phyloP scores from a whole-genome alignment of 2,797 vertebrate genomes.

The Labroides dimidiatus region DNA sequence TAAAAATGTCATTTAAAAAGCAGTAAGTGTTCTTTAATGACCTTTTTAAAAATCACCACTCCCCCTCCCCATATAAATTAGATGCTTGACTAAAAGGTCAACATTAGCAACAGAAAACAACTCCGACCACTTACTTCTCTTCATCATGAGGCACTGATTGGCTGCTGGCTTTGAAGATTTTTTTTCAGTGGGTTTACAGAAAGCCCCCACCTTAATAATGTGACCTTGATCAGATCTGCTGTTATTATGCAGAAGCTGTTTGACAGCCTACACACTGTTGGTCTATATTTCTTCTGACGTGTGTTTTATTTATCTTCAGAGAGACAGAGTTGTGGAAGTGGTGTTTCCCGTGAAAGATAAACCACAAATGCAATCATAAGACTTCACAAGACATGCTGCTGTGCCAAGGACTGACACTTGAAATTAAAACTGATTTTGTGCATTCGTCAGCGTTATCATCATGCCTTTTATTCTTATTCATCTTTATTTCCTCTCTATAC shows the following conservation, averaged over 20 bases:
- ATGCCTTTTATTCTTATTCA: constrained; percentile 25
- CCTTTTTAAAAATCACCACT: neutral
- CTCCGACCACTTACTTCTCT: neutral
- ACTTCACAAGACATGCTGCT: constrained; percentile 47
- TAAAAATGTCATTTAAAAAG: neutral
- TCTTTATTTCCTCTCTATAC: neutral
- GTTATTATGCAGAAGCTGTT: constrained; percentile 15
- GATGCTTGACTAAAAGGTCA: neutral
- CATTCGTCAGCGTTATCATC: constrained; percentile 43
- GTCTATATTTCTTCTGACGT: constrained; percentile 3
- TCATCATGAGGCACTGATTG: neutral
- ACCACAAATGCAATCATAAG: constrained; percentile 52
- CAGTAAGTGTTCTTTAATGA: neutral
- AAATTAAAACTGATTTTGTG: constrained; percentile 53
- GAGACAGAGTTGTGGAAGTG: neutral
- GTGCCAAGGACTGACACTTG: constrained; percentile 7
- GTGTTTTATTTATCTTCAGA: constrained; percentile 23
- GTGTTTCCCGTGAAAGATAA: neutral
- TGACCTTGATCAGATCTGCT: constrained; percentile 3
- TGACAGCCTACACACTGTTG: neutral
- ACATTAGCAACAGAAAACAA: neutral
- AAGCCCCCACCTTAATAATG: neutral
- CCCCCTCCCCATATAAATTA: neutral
- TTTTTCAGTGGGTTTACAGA: neutral
- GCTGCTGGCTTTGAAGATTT: neutral